Percentiles rank a stretch among this genome's conserved stretches.
phyloP scores from a whole-genome alignment of 2,797 vertebrate genomes.

The Leptatherina wallacei region DNA sequence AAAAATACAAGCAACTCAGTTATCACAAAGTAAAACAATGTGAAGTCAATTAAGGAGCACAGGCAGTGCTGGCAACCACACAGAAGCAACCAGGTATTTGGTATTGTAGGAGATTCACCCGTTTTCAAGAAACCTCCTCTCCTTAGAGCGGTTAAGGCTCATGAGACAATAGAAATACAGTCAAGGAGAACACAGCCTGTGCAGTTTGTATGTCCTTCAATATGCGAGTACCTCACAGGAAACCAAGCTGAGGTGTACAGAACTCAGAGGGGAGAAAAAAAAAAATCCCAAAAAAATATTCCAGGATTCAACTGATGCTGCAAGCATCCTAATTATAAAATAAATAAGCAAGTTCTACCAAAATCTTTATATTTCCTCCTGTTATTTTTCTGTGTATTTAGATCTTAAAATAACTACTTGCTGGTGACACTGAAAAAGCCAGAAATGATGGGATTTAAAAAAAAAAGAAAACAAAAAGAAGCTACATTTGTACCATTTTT shows the following conservation, averaged over 20 bases:
- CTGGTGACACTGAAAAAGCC: slow-evolving; percentile 50
- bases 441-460: slow-evolving; percentile 3
- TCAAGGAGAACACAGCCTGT: slow-evolving; percentile 69
- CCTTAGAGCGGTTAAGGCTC: slow-evolving; percentile 45
- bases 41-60: slow-evolving; percentile 73
- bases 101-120: slow-evolving; percentile 81
- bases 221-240: slow-evolving; percentile 69
- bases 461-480: slow-evolving; percentile 38
- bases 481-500: slow-evolving; percentile 81
- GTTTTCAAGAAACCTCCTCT: slow-evolving; percentile 40
- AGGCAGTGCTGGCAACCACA: slow-evolving; percentile 50
- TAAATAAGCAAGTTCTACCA: slow-evolving; percentile 42
- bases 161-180: slow-evolving; percentile 54
- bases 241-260: slow-evolving; percentile 46
- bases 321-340: slow-evolving; percentile 44
- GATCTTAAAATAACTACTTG: slow-evolving; percentile 34
- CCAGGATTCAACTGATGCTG: slow-evolving; percentile 54
- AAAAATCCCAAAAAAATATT: slow-evolving; percentile 25
- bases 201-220: slow-evolving; percentile 77
- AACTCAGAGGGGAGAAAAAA: slow-evolving; percentile 7
- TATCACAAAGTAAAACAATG: slow-evolving; percentile 77
- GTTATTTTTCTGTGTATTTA: slow-evolving; percentile 17
- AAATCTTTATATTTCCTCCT: neutral
- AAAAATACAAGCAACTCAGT: slow-evolving; percentile 48
- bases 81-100: slow-evolving; percentile 77